Evolutionary conservation across 2,113 vertebrate genomes (phyloP), one percentile per base, ranked within the genome.

Genomic region (Thalassoma bifasciatum): DNA sequence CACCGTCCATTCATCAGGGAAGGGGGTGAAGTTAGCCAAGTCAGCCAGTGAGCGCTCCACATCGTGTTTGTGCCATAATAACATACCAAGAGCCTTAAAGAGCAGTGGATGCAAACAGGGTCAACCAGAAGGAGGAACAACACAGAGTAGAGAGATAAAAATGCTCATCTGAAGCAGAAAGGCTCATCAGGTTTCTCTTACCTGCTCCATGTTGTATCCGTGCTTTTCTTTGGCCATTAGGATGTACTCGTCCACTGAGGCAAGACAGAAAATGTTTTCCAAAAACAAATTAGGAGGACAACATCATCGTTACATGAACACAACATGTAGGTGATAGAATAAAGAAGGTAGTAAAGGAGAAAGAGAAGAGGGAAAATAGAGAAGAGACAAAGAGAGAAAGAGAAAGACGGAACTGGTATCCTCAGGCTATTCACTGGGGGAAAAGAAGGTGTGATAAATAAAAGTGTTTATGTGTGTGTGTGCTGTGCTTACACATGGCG

Each of bases 171-270:
- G n/a, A n/a, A n/a, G n/a, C 12, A 50, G 22, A 49, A 16, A 23
- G 13, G 44, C 13, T 10, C 51, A 24, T 11, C 4, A 5, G 0
- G 4, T 26, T 9, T 22, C 10, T 19, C 10, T 0, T 69, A 98
- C 97, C 96, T 99, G 98, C 91, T 99, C 98, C 93, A 99, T 97
- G 83, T 98, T 99, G 94, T 99, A 99, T 78, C 98, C 98, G 75
- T 99, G 98, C 83, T 98, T 99, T 92, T 99, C 98, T 84, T 99
- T 99, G 57, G 98, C 97, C 95, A 99, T 97, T 72, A 97, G 93
- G 91, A 99, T 97, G 84, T 99, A 99, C 87, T 99, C 96, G 75
- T 99, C 98, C 96, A 99, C 98, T 99, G 81, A n/a, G 66, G 58
- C 0, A 11, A 2, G 51, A 7, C 38, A 14, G 12, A 19, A 21